These are phyloP conservation scores for Episyrphus balteatus DNA, from an alignment of 1,140 invertebrate species.

Conservation along the genomic window DNA sequence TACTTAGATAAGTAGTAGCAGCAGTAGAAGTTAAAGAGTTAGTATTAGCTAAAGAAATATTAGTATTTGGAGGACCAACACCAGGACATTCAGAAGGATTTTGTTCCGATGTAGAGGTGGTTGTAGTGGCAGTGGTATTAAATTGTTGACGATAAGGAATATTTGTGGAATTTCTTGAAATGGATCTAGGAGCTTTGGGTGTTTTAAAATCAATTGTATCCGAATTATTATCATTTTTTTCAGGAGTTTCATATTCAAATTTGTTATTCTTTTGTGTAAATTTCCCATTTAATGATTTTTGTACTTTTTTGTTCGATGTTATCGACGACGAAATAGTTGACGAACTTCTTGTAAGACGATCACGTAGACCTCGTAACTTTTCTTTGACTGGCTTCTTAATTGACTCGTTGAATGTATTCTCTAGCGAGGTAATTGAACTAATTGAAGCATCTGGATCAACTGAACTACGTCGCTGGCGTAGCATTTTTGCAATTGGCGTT, in stretches of 20 bases:
- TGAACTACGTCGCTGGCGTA: constrained; percentile 28
- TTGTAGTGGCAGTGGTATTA: background rate
- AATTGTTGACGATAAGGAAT: too few relatives aligned
- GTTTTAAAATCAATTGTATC: constrained; percentile 21
- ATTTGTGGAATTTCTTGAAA: constrained; percentile 8
- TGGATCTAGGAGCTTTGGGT: constrained; percentile 19
- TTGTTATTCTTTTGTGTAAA: background rate
- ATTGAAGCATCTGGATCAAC: constrained; percentile 27
- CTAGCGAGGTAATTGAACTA: constrained; percentile 23
- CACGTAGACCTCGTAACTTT: constrained; percentile 23
- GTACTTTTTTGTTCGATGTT: background rate
- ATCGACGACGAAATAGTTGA: too few relatives aligned
- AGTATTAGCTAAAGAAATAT: background rate
- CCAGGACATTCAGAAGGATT: background rate
- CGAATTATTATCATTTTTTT: background rate
- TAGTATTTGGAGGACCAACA: background rate
- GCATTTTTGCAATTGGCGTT: constrained; percentile 27
- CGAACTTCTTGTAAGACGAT: constrained; percentile 22
- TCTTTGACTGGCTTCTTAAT: constrained; percentile 30
- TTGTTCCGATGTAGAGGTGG: background rate
- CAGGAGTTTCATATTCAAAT: background rate
- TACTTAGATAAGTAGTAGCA: constrained; percentile 1
- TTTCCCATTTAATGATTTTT: background rate
- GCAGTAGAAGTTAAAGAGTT: background rate
- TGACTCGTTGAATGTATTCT: constrained; percentile 28